Percentiles rank a stretch among this genome's conserved stretches.
Evolutionary conservation across 2,113 vertebrate species (phyloP).

Genomic region (Rafetus swinhoei): DNA sequence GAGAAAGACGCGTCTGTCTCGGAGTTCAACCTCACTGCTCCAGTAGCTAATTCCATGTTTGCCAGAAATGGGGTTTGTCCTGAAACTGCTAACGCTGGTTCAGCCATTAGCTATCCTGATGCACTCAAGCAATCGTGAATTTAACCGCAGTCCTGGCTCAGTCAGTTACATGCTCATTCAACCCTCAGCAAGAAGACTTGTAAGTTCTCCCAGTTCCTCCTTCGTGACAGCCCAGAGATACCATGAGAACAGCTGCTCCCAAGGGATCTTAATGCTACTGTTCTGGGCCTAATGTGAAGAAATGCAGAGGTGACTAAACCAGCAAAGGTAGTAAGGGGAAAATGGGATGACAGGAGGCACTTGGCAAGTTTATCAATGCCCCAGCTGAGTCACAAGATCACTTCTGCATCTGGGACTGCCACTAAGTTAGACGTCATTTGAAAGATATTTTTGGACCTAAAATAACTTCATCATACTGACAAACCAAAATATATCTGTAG

Average conservation of each 20-base stretch:
- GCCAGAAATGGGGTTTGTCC: fast-evolving
- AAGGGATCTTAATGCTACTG: background rate
- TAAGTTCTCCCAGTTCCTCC: background rate
- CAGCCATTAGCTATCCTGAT: fast-evolving
- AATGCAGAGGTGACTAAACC: background rate
- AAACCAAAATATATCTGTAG: background rate
- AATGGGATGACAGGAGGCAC: background rate
- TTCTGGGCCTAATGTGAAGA: background rate
- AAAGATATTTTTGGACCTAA: background rate
- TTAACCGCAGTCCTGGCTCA: background rate
- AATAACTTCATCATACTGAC: background rate
- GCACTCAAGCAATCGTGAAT: background rate
- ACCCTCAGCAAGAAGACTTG: background rate
- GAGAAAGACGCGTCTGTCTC: background rate
- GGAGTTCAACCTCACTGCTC: background rate
- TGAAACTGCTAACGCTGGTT: background rate
- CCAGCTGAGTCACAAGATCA: background rate
- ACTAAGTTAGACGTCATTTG: background rate
- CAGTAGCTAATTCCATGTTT: background rate
- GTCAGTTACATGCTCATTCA: background rate
- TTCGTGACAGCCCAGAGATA: background rate
- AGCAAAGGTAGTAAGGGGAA: background rate
- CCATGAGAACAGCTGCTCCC: background rate
- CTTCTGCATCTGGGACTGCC: background rate
- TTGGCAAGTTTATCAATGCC: background rate